Base-by-base conservation (phyloP, 1,140 invertebrate species). In the Mactra quadrangularis region DNA sequence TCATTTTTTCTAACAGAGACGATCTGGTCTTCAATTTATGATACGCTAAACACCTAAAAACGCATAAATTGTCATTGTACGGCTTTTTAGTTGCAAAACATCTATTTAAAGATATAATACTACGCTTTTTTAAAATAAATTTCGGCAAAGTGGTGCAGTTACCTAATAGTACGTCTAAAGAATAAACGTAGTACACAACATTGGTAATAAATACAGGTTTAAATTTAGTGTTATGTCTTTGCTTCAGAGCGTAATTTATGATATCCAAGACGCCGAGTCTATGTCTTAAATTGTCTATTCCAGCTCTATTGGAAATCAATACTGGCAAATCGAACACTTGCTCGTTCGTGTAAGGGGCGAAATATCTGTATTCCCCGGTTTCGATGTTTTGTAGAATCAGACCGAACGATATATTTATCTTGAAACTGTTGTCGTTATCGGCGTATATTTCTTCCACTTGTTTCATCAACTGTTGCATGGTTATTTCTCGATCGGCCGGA, bases 291-390 rank as follows among this genome's bases (percentile, higher is more conserved):
- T 41, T 1, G 9, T 3, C 22, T 11, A 64, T 7, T 17, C 3
- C 31, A 17, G 33, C n/a, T n/a, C 60, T 64, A n/a, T 64, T 64
- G n/a, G 29, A 64, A 1, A 64, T 35, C 2, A 38, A 9, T 9
- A 64, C 4, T 11, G 38, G 38, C 7, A 11, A 17, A 27, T 57
- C 55, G 17, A 57, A 57, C 7, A 27, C 22, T 6, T 25, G 27
- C 31, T 64, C 4, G 31, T 38, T 35, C 22, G 31, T 35, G 38
- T 64, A 38, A 1, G 60, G 60, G 7, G 31, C 60, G 38, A 64
- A 64, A 19, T 64, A 64, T 64, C 60, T 64, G 19, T 64, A 64
- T 41, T 64, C 33, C 9, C 60, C 60, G 9, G 31, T 64, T 57
- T 57, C 55, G 1, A 29, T 57, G 17, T 57, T 57, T 17, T 17